A percentile compares a stretch with the other conserved stretches of the same genome.
phyloP scores from a whole-genome alignment of 2,113 vertebrate species.

The Cheirogaleus medius region DNA sequence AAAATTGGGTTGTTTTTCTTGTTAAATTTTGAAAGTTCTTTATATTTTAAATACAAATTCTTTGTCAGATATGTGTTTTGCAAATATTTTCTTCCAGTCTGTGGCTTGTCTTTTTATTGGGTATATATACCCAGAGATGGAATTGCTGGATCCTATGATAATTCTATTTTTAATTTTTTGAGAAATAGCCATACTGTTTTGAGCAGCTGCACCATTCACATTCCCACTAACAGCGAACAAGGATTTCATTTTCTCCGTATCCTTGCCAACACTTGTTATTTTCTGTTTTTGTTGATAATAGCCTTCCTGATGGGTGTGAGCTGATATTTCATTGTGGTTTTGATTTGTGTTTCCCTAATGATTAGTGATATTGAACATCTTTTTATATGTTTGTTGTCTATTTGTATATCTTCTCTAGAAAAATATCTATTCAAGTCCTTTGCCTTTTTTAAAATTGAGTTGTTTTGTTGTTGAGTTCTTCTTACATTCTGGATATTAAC shows the following conservation, averaged over 20 bases:
- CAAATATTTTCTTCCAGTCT: neutral
- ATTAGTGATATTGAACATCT: neutral
- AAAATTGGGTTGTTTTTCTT: neutral
- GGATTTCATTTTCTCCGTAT: neutral
- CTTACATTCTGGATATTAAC: neutral
- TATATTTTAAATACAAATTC: neutral
- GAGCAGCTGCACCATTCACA: neutral
- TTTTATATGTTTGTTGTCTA: neutral
- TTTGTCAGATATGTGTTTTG: neutral
- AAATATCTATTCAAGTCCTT: neutral
- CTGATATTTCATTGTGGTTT: neutral
- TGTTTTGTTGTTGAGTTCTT: neutral
- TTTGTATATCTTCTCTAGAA: neutral
- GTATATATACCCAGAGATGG: neutral
- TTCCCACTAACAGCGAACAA: neutral
- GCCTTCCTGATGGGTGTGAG: neutral
- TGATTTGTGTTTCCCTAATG: neutral
- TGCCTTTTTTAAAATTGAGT: neutral
- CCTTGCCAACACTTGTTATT: neutral
- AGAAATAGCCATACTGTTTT: neutral
- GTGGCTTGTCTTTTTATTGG: slow-evolving; percentile 11
- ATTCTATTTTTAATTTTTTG: neutral
- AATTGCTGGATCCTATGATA: neutral
- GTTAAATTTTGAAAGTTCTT: neutral
- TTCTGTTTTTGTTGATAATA: neutral